Evolutionary conservation across 2,888 invertebrate species (phyloP), one percentile per base, ranked within the genome.

Genomic region (Heliconius cydno): DNA sequence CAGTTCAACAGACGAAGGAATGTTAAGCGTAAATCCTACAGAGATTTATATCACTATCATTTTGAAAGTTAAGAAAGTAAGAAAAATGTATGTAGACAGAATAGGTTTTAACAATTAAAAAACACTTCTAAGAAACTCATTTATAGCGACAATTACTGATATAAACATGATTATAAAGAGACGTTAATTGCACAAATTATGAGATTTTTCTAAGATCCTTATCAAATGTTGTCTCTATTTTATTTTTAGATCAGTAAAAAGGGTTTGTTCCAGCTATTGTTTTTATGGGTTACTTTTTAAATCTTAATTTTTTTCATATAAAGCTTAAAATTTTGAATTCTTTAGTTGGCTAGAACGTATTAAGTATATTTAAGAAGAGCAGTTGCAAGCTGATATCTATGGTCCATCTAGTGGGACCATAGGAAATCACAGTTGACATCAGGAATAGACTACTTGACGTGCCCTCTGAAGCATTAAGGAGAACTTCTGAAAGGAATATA

Each of bases 1-100:
- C 78, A 79, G 78, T 74, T 79, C 74, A 76, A 79, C 78, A 68
- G 67, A 38, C 74, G 60, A 63, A 60, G 34, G 73, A 75, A 63
- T 79, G 46, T 79, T 46, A 68, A 74, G 19, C 71, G 65, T 7
- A 71, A 46, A 63, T 46, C 41, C 63, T 46, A 30, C 52, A 34
- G 3, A 30, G 12, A 19, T 12, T 19, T 46, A 52, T 34, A 52
- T 12, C 60, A 41, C 15, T 34, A 22, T 74, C 15, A 38, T 60
- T 74, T 6, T 66, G 57, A 57, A 41, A 38, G 57, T 67, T 30
- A n/a, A 46, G 46, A 73, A 78, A 73, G n/a, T 66, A 52, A 22
- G 19, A 52, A 52, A 52, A 9, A 3, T n/a, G 7, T 52, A 22
- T 52, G 22, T 52, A 22, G 22, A 52, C 19, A 52, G 52, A 22